Evolutionary conservation across 2,888 invertebrate species (phyloP).

Genomic region (Rhaphigaster nebulosa): DNA sequence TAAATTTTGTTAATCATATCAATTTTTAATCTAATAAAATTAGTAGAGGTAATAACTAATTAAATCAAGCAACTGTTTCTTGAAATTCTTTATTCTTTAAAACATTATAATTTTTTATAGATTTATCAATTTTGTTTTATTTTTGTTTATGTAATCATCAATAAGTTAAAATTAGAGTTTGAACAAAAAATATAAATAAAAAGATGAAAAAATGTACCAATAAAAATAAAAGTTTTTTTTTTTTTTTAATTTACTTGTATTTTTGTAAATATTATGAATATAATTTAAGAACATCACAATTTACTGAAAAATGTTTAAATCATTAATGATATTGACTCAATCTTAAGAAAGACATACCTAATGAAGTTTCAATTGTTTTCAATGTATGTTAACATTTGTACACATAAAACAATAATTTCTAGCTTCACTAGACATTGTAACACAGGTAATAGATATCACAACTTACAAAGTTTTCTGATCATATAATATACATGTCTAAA

Average conservation of each 20-base stretch:
- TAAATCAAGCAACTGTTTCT: slow-evolving; percentile 9
- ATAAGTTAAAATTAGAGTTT: slow-evolving; percentile 38
- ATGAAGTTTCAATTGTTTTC: background rate
- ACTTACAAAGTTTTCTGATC: slow-evolving; percentile 52
- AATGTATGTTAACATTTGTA: slow-evolving; percentile 8
- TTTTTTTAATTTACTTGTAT: slow-evolving; percentile 11
- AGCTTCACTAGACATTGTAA: slow-evolving; percentile 42
- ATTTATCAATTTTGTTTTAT: slow-evolving; percentile 27
- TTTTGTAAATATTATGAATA: slow-evolving; percentile 29
- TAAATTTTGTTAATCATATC: too few species aligned
- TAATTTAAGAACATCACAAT: slow-evolving; percentile 31
- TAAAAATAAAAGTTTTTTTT: slow-evolving; percentile 30
- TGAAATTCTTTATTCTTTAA: slow-evolving; percentile 50
- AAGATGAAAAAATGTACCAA: slow-evolving; percentile 10
- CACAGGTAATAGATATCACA: slow-evolving; percentile 53
- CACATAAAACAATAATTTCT: slow-evolving; percentile 38
- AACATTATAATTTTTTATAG: slow-evolving; percentile 43
- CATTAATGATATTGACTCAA: background rate
- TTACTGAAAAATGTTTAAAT: background rate
- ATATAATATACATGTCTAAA: slow-evolving; percentile 52
- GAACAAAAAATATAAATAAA: slow-evolving; percentile 25
- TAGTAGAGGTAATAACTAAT: background rate
- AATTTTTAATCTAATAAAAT: background rate
- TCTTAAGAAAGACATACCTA: slow-evolving; percentile 39
- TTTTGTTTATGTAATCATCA: slow-evolving; percentile 22